Conservation (phyloP, 2,888 invertebrate genomes). For the Thecophora atra region DNA sequence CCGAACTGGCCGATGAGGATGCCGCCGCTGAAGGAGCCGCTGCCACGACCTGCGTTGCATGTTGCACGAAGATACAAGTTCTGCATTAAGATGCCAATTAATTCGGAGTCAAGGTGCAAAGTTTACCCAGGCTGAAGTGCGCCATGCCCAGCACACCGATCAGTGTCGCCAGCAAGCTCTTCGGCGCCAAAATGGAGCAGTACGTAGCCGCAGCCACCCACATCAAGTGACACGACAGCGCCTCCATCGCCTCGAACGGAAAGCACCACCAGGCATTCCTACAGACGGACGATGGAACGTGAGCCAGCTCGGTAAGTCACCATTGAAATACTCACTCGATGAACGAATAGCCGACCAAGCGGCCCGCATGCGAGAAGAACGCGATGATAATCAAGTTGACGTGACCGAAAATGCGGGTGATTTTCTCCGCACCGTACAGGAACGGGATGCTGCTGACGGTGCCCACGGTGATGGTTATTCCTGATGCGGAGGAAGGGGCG, state of each 20-base stretch:
- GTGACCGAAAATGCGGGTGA: slow-evolving; percentile 82
- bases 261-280: slow-evolving; percentile 91
- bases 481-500: slow-evolving; percentile 62
- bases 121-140: slow-evolving; percentile 78
- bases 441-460: slow-evolving; percentile 86
- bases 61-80: neutral
- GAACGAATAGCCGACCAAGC: slow-evolving; percentile 84
- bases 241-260: slow-evolving; percentile 87
- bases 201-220: slow-evolving; percentile 92
- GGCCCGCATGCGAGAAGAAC: slow-evolving; percentile 84
- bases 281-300: slow-evolving; percentile 5
- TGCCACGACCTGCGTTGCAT: slow-evolving; percentile 73
- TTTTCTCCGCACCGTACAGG: slow-evolving; percentile 83
- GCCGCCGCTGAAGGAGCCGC: slow-evolving; percentile 84
- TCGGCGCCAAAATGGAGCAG: slow-evolving; percentile 84
- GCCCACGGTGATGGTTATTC: slow-evolving; percentile 85
- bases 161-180: slow-evolving; percentile 82
- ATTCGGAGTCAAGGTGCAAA: neutral
- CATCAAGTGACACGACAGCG: slow-evolving; percentile 86
- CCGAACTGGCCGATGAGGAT: slow-evolving; percentile 79
- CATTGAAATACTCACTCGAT: slow-evolving; percentile 73
- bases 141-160: slow-evolving; percentile 89
- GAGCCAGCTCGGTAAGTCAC: neutral
- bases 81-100: no score
- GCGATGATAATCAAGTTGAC: slow-evolving; percentile 85